Percentiles rank a stretch among this genome's conserved stretches.
Evolutionary conservation across 2,113 vertebrate species (phyloP).

Genomic region (Dryoscopus gambensis): DNA sequence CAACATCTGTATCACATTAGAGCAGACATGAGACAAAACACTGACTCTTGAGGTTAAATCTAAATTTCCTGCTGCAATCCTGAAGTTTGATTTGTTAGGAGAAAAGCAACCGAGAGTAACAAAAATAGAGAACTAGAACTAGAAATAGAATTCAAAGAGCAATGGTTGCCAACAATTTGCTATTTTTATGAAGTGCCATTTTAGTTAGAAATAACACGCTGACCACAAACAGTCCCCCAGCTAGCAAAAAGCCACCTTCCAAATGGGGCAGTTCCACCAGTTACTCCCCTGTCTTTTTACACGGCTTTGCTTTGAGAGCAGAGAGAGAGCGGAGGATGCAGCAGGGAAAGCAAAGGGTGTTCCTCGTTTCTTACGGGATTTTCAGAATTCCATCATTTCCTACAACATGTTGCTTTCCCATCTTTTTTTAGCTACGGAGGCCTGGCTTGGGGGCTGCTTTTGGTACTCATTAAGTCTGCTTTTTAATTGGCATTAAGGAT

Average conservation of each 20-base stretch:
- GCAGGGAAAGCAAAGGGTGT: constrained; percentile 43
- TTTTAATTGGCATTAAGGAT: constrained; percentile 51
- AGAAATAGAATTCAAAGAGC: constrained; percentile 62
- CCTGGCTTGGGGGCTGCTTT: constrained; percentile 13
- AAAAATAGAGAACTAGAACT: constrained; percentile 49
- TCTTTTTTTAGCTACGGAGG: constrained; percentile 14
- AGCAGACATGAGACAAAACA: constrained; percentile 80
- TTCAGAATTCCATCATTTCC: constrained; percentile 59
- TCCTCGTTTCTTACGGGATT: constrained; percentile 7
- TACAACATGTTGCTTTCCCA: background rate
- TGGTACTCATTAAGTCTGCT: constrained; percentile 33
- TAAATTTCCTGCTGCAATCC: constrained; percentile 78
- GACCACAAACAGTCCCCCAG: constrained; percentile 50
- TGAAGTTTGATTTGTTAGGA: constrained; percentile 70
- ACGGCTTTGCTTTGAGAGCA: background rate
- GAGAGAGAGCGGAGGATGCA: background rate
- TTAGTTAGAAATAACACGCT: constrained; percentile 46
- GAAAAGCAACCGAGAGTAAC: constrained; percentile 65
- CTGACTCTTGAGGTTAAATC: constrained; percentile 77
- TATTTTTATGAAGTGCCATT: constrained; percentile 63
- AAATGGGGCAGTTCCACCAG: background rate
- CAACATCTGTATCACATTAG: constrained; percentile 78
- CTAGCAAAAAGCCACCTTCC: background rate
- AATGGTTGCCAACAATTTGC: constrained; percentile 59
- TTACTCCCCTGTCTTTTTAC: background rate